phyloP scores from a whole-genome alignment of 2,113 vertebrate species.

The Synchiropus splendidus region DNA sequence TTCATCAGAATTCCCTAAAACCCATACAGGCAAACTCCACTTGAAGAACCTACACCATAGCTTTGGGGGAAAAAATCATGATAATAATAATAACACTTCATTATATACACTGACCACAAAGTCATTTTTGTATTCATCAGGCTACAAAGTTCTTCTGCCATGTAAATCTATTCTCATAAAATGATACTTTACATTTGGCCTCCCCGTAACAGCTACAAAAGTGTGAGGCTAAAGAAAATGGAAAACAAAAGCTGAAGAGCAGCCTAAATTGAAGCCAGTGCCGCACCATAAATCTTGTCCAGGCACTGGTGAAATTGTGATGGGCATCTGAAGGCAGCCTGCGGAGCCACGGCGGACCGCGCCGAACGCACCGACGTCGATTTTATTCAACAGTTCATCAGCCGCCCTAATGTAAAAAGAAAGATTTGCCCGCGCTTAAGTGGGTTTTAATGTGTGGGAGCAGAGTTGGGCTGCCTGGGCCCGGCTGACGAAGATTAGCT shows the following conservation, averaged over 20 bases:
- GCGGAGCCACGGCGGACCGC: slow-evolving; percentile 19
- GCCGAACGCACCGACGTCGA: slow-evolving; percentile 29
- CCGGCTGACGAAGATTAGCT: slow-evolving; percentile 81
- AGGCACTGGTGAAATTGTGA: slow-evolving; percentile 45
- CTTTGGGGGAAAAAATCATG: no score
- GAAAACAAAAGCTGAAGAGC: slow-evolving; percentile 33
- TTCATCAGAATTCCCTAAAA: no score
- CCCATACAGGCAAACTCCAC: no score
- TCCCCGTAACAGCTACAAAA: slow-evolving; percentile 1
- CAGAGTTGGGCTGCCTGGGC: slow-evolving; percentile 63
- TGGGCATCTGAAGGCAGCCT: slow-evolving; percentile 30
- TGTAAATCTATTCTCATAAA: background rate
- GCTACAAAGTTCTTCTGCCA: background rate
- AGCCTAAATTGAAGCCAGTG: slow-evolving; percentile 39
- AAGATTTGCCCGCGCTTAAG: slow-evolving; percentile 60
- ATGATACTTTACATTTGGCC: background rate
- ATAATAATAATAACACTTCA: no score
- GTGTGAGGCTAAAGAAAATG: slow-evolving; percentile 18
- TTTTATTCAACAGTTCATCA: slow-evolving; percentile 63
- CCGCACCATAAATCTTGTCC: slow-evolving; percentile 50
- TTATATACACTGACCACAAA: no score
- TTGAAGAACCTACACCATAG: no score
- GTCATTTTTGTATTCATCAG: no score
- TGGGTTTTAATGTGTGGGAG: slow-evolving; percentile 66
- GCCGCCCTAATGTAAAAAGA: slow-evolving; percentile 57